These are phyloP conservation scores for Thecophora atra DNA, from an alignment of 2,888 invertebrate species.

Conservation along the genomic window DNA sequence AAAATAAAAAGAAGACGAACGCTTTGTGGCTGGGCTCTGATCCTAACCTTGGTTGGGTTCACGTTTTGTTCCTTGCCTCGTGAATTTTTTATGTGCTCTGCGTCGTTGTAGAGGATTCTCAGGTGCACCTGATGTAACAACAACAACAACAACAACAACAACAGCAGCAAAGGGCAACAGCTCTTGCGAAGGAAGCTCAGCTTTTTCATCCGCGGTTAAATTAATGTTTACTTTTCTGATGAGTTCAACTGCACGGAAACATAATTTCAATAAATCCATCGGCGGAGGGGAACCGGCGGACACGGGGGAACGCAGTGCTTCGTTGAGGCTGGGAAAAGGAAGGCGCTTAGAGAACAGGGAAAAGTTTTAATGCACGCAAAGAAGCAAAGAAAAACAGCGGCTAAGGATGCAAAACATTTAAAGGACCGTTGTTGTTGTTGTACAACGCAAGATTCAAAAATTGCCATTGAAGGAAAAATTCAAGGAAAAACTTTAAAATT, in stretches of 20 bases:
- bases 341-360: not conserved
- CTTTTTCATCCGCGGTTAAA: slow-evolving; percentile 7
- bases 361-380: not conserved
- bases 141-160: not conserved
- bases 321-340: not conserved
- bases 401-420: no score
- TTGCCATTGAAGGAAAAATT: no score
- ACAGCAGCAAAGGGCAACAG: not conserved
- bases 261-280: slow-evolving; percentile 31
- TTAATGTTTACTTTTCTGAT: slow-evolving; percentile 31
- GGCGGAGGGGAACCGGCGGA: not conserved
- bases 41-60: not conserved
- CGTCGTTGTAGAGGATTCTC: not conserved
- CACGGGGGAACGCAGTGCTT: not conserved
- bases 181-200: no score
- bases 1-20: not conserved
- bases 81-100: no score
- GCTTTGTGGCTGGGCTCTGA: no score
- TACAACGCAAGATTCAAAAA: no score
- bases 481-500: no score
- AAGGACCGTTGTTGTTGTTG: no score
- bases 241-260: slow-evolving; percentile 37
- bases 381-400: no score
- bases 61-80: not conserved
- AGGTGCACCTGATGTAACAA: not conserved